Conservation (phyloP, 2,888 invertebrate genomes). For the Anticlea derivata region DNA sequence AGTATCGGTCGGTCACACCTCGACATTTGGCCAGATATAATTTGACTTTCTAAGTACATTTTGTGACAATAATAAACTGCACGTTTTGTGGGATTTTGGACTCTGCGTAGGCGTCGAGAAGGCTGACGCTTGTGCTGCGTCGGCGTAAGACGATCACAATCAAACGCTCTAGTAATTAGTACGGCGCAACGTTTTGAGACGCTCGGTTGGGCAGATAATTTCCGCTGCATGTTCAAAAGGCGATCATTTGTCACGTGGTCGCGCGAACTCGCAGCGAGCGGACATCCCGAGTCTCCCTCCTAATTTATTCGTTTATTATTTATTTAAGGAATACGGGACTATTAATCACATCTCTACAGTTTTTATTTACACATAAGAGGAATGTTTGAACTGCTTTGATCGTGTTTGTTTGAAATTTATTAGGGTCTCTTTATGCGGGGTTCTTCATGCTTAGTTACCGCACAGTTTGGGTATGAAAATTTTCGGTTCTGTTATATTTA, state of each 20-base stretch:
- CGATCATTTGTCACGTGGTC: constrained; percentile 80
- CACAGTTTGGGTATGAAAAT: constrained; percentile 38
- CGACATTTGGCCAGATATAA: constrained; percentile 77
- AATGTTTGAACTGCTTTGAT: constrained; percentile 72
- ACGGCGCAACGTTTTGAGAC: constrained; percentile 72
- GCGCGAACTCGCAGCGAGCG: constrained; percentile 72
- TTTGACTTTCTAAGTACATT: constrained; percentile 81
- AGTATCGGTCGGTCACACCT: constrained; percentile 82
- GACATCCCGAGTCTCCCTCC: constrained; percentile 71
- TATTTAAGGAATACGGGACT: constrained; percentile 81
- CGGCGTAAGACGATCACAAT: constrained; percentile 67
- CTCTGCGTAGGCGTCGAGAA: constrained; percentile 46
- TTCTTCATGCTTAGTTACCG: constrained; percentile 49
- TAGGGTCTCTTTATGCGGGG: constrained; percentile 55
- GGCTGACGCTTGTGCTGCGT: constrained; percentile 48
- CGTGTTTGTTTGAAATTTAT: constrained; percentile 68
- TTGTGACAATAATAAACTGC: constrained; percentile 71
- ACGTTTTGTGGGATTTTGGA: constrained; percentile 43
- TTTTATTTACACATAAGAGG: constrained; percentile 77
- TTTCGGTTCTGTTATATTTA: constrained; percentile 35
- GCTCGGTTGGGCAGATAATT: constrained; percentile 82
- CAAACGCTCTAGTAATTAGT: constrained; percentile 82
- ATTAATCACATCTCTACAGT: constrained; percentile 81
- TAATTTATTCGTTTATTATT: constrained; percentile 83
- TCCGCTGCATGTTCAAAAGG: constrained; percentile 81